Conservation (phyloP, 2,888 invertebrate genomes). For the Drosophila flavopinicola region DNA sequence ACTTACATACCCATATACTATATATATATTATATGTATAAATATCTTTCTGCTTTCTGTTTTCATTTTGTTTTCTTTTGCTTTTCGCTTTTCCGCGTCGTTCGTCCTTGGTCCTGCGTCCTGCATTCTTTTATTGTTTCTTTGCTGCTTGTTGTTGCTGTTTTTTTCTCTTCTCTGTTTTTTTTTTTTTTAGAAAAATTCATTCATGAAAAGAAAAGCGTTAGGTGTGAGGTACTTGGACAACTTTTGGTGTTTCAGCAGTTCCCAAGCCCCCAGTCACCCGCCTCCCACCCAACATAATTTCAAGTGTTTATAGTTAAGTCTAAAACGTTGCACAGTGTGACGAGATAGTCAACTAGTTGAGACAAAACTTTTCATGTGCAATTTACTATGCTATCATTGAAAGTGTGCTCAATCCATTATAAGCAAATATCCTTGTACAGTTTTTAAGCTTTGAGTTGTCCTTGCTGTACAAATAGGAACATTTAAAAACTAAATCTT, state of each 20-base stretch:
- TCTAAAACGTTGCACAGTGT: constrained; percentile 45
- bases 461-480: too few relatives aligned
- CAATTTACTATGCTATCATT: too few relatives aligned
- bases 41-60: constrained; percentile 11
- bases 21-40: constrained; percentile 12
- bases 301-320: constrained; percentile 44
- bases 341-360: not conserved
- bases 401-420: too few relatives aligned
- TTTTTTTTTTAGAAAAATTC: constrained; percentile 62
- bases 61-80: constrained; percentile 14
- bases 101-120: constrained; percentile 53
- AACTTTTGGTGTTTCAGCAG: constrained; percentile 70
- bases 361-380: too few relatives aligned
- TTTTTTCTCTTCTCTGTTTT: constrained; percentile 30
- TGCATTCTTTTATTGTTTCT: constrained; percentile 77
- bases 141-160: constrained; percentile 38
- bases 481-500: too few relatives aligned
- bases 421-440: too few relatives aligned
- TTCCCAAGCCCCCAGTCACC: not conserved
- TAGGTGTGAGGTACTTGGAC: constrained; percentile 66
- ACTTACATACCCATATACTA: constrained; percentile 1
- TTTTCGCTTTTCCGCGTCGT: constrained; percentile 37
- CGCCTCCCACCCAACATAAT: not conserved
- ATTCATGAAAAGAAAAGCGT: constrained; percentile 71
- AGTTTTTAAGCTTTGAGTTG: too few relatives aligned